Evolutionary conservation across 2,113 vertebrate species (phyloP), one percentile per base, ranked within the genome.

Genomic region (Saccopteryx leptura): DNA sequence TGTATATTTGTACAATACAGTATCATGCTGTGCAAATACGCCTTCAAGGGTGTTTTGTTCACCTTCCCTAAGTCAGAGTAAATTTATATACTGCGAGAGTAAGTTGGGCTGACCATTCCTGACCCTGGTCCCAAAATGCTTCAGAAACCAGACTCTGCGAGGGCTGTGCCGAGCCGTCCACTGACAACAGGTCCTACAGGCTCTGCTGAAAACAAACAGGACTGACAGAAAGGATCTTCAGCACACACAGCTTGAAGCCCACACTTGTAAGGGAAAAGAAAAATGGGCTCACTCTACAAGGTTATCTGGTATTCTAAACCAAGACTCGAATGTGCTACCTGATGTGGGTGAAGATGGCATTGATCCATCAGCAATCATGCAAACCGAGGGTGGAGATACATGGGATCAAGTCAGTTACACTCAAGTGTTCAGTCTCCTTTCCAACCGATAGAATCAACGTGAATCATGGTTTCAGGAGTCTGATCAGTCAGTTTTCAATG

Each of bases 11-110:
- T 12, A 61, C 50, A 69, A 19, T 75, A 71, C 0, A 83, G 13
- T 68, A 74, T 91, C 14, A 66, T 12, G 3, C 66, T 68, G 19
- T 84, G 65, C 10, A 60, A 75, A 81, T 61, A 56, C 66, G 21
- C 54, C 31, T 88, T 91, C 17, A 72, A 85, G 76, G 31, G 4
- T 66, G 63, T 24, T 56, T 46, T 92, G 31, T 21, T 84, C 46
- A 63, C 87, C 52, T 81, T 60, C 86, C 60, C 54, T 92, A 88
- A 90, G 86, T 89, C 56, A 46, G 14, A 91, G 65, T 90, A 69
- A 76, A 91, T 86, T 63, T 96, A 82, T 31, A 75, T 31, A 60
- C 26, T 50, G 17, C 9, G n/a, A 88, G 33, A 87, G 1, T 90
- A 65, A 9, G 4, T 4, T 75, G 21, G 23, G 8, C 50, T 84